Conservation (phyloP, 92 coral and sea anemone species). For the Palythoa grandiflora region DNA sequence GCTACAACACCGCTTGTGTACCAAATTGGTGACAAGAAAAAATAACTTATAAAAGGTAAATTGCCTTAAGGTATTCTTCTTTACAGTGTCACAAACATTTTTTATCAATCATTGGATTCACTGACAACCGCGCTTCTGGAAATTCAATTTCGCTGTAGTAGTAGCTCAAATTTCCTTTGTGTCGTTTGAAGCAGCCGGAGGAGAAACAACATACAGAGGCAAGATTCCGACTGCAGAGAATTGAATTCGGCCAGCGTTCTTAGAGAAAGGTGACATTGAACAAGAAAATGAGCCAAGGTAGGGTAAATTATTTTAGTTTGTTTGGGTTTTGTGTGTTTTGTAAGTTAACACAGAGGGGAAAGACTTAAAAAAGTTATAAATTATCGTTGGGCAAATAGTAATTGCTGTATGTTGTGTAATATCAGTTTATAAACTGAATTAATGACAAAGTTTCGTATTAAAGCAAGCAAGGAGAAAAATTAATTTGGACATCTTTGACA, state of each 20-base stretch:
- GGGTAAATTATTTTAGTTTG: background rate
- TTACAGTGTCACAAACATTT: background rate
- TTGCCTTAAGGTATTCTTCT: slow-evolving; percentile 18
- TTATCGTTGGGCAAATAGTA: background rate
- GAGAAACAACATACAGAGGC: background rate
- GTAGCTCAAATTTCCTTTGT: slow-evolving; percentile 35
- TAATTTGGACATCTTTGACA: background rate
- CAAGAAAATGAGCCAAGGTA: slow-evolving; percentile 46
- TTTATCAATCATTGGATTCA: background rate
- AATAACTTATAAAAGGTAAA: background rate
- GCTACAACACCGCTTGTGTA: slow-evolving; percentile 15
- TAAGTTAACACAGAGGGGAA: background rate
- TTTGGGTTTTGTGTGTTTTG: background rate
- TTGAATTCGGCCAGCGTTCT: background rate
- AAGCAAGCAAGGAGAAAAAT: background rate
- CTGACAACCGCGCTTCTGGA: background rate
- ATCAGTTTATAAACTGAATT: background rate
- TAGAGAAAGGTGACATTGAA: background rate
- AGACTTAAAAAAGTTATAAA: background rate
- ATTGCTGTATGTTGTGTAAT: background rate
- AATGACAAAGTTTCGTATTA: background rate
- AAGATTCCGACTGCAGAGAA: background rate
- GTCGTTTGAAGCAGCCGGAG: slow-evolving; percentile 19
- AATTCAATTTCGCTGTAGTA: background rate
- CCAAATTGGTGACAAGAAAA: slow-evolving; percentile 25